These are phyloP conservation scores for Pelusios castaneus DNA, from an alignment of 2,113 vertebrate genomes.

Conservation along the genomic window DNA sequence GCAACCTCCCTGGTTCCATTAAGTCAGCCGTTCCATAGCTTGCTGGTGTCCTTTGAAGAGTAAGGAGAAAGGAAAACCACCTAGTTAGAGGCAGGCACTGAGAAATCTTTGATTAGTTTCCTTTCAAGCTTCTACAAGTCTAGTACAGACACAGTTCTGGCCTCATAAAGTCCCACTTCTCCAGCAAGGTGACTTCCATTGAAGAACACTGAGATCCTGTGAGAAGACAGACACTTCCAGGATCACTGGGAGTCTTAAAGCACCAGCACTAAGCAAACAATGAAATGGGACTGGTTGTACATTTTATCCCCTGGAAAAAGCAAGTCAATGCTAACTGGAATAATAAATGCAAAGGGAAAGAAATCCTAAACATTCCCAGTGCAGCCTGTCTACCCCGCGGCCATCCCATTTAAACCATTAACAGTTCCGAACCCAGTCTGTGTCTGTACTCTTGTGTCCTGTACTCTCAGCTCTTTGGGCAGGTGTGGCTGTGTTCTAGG, in stretches of 20 bases:
- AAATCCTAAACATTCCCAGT: background rate
- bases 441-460: rapidly evolving
- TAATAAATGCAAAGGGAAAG: background rate
- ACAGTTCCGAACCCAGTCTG: background rate
- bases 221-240: background rate
- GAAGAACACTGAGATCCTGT: background rate
- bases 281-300: background rate
- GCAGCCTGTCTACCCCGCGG: background rate
- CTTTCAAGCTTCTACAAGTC: background rate
- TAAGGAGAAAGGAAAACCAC: background rate
- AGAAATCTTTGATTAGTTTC: background rate
- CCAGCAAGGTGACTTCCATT: background rate
- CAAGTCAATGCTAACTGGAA: background rate
- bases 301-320: background rate
- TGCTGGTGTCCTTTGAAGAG: background rate
- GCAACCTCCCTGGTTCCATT: background rate
- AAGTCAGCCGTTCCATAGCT: background rate
- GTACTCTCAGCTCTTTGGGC: background rate
- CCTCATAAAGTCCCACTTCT: background rate
- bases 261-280: background rate
- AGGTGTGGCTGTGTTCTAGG: background rate
- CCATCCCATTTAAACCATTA: background rate
- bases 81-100: background rate
- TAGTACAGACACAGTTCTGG: background rate
- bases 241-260: background rate